A percentile compares a stretch with the other conserved stretches of the same genome.
Conservation (phyloP, 2,888 invertebrate species). For the Ceraclea dissimilis region DNA sequence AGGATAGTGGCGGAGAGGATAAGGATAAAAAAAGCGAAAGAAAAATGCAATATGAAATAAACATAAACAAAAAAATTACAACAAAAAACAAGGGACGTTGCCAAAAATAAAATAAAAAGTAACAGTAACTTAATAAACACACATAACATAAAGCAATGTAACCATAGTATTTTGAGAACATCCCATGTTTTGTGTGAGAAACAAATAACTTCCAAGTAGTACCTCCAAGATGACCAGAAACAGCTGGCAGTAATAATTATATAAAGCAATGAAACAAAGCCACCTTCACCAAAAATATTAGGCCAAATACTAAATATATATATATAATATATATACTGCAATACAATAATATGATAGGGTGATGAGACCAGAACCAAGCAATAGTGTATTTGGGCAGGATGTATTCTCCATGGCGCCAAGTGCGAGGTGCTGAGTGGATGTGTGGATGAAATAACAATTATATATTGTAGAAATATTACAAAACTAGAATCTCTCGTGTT, state of each 20-base stretch:
- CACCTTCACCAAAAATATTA: constrained; percentile 21
- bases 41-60: constrained; percentile 27
- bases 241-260: constrained; percentile 24
- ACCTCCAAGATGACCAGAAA: constrained; percentile 23
- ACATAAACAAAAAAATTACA: constrained; percentile 20
- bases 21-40: constrained; percentile 36
- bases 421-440: background rate
- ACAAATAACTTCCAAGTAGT: constrained; percentile 12
- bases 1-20: constrained; percentile 36
- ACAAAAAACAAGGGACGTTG: constrained; percentile 23
- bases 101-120: constrained; percentile 15
- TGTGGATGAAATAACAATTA: background rate
- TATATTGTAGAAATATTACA: constrained; percentile 8
- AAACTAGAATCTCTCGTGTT: constrained; percentile 21
- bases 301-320: constrained; percentile 18
- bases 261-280: constrained; percentile 25
- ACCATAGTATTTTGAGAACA: constrained; percentile 19
- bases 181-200: constrained; percentile 24
- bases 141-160: background rate
- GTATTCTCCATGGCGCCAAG: background rate
- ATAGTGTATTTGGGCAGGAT: constrained; percentile 4
- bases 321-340: no score
- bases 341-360: constrained; percentile 7
- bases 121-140: background rate
- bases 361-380: constrained; percentile 24